Evolutionary conservation across 1,140 invertebrate genomes (phyloP), one percentile per base, ranked within the genome.

Genomic region (Zaprionus tsacasi): DNA sequence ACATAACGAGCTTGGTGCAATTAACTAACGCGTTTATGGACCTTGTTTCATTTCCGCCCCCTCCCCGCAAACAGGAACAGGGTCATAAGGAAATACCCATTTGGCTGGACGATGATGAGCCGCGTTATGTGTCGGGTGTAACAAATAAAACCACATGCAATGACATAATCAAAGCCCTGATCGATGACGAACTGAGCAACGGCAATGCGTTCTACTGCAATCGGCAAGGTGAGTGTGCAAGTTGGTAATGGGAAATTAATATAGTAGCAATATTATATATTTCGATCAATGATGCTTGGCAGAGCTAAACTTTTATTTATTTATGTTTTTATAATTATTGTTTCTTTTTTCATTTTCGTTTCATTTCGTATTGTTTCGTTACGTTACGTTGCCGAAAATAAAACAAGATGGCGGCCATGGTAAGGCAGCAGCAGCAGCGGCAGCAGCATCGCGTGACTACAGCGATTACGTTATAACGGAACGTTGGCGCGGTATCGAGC

Each of bases 401-500:
- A 82, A 60, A 85, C 70, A 91, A 91, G 89, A 87, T 91, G 90
- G 86, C 81, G 71, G 68, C 82, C 72, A 56, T 54, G 67, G 77
- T 52, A 52, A 54, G 52, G 68, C 90, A 85, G 81, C 79, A 89
- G 91, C 81, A 90, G 68, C 90, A 90, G 68, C 90, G 89, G 68
- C 90, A 85, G 81, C 90, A 85, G 81, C 79, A 91, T 92, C 82
- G 91, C 91, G 91, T 92, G 91, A 91, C 91, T 92, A 91, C 91
- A 85, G 78, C 82, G 83, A 92, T 91, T 92, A 91, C 85, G 89
- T 92, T 92, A 89, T 92, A 91, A 91, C 91, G 79, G 91, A 91
- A 89, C 85, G 90, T 87, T 92, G 90, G 91, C 87, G 83, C 68
- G 91, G 91, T 76, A 91, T 92, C 72, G 91, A 92, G 70, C 91